Evolutionary conservation across 2,113 vertebrate species (phyloP).

Genomic region (Galemys pyrenaicus): DNA sequence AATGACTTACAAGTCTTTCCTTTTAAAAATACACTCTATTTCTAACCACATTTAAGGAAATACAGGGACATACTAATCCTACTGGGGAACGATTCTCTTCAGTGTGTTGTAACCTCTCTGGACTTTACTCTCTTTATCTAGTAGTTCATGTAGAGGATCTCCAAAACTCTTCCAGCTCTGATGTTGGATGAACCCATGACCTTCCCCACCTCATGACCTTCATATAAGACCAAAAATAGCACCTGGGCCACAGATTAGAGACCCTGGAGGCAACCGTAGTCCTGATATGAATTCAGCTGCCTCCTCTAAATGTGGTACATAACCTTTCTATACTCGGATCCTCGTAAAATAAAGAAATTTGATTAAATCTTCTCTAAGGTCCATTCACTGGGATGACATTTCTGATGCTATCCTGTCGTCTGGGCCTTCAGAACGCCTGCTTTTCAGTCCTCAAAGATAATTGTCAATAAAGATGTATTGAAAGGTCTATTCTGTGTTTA

Average conservation of each 20-base stretch:
- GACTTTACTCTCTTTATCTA: background rate
- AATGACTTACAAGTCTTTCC: background rate
- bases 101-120: background rate
- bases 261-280: background rate
- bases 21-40: background rate
- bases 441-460: background rate
- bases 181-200: background rate
- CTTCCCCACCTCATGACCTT: background rate
- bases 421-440: background rate
- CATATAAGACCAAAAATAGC: background rate
- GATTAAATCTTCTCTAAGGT: background rate
- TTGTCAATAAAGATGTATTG: background rate
- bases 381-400: background rate
- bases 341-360: background rate
- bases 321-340: background rate
- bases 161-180: background rate
- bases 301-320: background rate
- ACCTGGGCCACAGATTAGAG: background rate
- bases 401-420: background rate
- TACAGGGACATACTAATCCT: background rate
- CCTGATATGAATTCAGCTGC: background rate
- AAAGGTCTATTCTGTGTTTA: background rate
- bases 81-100: background rate
- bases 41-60: background rate
- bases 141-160: background rate